Evolutionary conservation across 2,888 invertebrate genomes (phyloP).

Genomic region (Drosophila merina): DNA sequence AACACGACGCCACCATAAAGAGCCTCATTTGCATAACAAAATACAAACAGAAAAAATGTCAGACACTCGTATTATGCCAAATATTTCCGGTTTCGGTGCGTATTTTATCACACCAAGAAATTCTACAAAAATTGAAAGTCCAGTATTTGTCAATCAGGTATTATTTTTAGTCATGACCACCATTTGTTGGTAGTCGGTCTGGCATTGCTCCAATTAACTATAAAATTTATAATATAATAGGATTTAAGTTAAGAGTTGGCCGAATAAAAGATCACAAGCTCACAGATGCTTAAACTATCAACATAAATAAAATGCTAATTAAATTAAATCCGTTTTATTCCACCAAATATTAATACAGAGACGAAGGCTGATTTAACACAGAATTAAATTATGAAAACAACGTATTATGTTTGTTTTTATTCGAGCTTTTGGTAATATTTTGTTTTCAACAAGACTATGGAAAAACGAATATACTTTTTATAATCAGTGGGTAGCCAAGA

Average conservation of each 20-base stretch:
- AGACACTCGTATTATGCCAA: slow-evolving; percentile 27
- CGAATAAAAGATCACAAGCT: slow-evolving; percentile 30
- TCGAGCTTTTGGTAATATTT: too few relatives aligned
- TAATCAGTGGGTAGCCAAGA: slow-evolving; percentile 5
- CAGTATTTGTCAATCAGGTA: slow-evolving; percentile 11
- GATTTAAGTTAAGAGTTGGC: slow-evolving; percentile 27
- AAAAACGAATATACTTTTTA: neutral
- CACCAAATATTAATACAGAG: neutral
- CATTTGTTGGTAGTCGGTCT: slow-evolving; percentile 1
- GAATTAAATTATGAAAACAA: neutral
- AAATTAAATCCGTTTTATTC: slow-evolving; percentile 42
- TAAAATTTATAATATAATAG: slow-evolving; percentile 21
- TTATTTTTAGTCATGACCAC: slow-evolving; percentile 43
- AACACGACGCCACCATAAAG: slow-evolving; percentile 21
- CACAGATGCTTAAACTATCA: slow-evolving; percentile 40
- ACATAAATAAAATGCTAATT: slow-evolving; percentile 61
- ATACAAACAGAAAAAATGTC: slow-evolving; percentile 32
- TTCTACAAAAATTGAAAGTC: slow-evolving; percentile 21
- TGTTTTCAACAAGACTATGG: neutral
- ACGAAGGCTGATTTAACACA: slow-evolving; percentile 7
- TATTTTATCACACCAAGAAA: slow-evolving; percentile 18
- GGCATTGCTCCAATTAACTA: slow-evolving; percentile 57
- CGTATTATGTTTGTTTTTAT: too few relatives aligned
- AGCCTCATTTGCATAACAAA: slow-evolving; percentile 48
- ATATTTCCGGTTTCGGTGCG: slow-evolving; percentile 45